Conservation (phyloP, 2,797 vertebrate genomes). For the Micromesistius poutassou region DNA sequence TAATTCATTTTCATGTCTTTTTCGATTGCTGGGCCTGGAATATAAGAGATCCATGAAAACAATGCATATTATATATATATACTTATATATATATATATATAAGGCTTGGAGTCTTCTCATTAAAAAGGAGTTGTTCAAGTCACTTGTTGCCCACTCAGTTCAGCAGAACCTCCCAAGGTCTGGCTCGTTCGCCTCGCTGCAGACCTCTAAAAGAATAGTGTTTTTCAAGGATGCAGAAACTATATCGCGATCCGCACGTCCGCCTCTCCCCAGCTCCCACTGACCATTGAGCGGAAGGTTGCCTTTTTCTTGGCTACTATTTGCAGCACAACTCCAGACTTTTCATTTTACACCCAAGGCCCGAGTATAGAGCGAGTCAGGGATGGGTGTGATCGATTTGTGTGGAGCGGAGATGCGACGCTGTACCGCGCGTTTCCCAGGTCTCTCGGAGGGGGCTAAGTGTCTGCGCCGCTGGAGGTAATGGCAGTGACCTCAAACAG, state of each 20-base stretch:
- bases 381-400: conserved; percentile 52
- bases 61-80: neutral
- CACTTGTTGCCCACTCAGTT: neutral
- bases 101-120: neutral
- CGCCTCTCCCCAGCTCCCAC: neutral
- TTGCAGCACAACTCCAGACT: neutral
- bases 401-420: conserved; percentile 40
- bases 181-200: neutral
- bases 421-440: conserved; percentile 20
- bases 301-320: neutral
- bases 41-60: neutral
- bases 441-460: conserved; percentile 24
- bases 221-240: neutral
- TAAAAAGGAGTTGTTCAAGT: neutral
- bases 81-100: neutral
- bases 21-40: neutral
- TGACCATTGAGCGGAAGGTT: neutral
- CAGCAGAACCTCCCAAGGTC: neutral
- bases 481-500: conserved; percentile 28
- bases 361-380: conserved; percentile 52
- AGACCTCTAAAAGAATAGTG: neutral
- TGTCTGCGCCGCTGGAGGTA: conserved; percentile 37
- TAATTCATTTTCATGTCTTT: neutral
- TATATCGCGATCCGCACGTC: neutral
- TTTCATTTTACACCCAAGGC: conserved; percentile 40